phyloP scores from a whole-genome alignment of 2,113 vertebrate genomes.

The Progne subis region DNA sequence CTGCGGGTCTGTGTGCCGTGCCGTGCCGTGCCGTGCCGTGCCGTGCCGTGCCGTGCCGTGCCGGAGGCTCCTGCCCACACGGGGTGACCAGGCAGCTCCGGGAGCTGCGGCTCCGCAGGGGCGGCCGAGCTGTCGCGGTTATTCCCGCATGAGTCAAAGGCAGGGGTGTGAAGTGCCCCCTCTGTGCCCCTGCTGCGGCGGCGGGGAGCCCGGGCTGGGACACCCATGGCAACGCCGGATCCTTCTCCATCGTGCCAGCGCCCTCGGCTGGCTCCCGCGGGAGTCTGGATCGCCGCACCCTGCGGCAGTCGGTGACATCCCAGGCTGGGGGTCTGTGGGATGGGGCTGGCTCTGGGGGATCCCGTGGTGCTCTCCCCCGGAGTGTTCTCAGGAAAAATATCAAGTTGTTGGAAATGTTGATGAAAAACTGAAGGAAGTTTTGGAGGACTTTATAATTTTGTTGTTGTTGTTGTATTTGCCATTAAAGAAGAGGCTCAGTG shows the following conservation, averaged over 20 bases:
- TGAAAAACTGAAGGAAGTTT: neutral
- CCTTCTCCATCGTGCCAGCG: neutral
- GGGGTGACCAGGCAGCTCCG: neutral
- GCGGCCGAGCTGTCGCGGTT: fast-evolving
- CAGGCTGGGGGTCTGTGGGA: neutral
- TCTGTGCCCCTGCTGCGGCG: neutral
- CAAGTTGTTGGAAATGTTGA: neutral
- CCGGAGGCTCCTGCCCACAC: neutral
- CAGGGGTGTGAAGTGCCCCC: neutral
- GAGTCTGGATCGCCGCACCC: neutral
- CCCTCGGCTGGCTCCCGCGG: neutral
- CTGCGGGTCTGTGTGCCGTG: neutral
- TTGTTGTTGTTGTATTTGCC: neutral
- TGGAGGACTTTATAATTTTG: neutral
- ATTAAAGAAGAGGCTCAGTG: neutral
- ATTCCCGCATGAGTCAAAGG: neutral
- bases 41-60: neutral
- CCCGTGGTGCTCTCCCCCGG: neutral
- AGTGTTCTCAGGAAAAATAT: fast-evolving
- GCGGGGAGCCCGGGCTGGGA: neutral
- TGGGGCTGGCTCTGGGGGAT: neutral
- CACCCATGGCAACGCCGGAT: neutral
- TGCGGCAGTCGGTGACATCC: neutral
- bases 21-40: fast-evolving
- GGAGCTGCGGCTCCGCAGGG: neutral